Evolutionary conservation across 2,888 invertebrate genomes (phyloP).

Genomic region (Euplagia quadripunctaria): DNA sequence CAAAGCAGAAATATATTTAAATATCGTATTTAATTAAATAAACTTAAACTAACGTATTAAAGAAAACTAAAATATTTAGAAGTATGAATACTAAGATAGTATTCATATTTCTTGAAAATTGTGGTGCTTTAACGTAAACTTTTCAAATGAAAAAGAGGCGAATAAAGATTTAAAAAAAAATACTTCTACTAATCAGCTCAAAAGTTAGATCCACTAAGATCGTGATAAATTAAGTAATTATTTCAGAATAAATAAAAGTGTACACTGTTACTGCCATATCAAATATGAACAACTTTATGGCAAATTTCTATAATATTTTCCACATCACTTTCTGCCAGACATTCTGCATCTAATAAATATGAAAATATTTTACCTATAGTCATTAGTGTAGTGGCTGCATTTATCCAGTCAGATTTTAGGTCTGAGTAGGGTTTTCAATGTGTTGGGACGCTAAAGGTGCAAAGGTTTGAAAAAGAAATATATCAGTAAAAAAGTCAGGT

Average conservation of each 20-base stretch:
- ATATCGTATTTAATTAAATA: not conserved
- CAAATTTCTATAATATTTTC: not conserved
- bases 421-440: not conserved
- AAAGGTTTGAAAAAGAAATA: not conserved
- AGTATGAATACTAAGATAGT: too few relatives aligned
- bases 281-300: too few relatives aligned
- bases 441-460: not conserved
- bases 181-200: not conserved
- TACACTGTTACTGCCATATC: too few relatives aligned
- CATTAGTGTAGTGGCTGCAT: too few relatives aligned
- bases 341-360: too few relatives aligned
- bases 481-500: constrained; percentile 1
- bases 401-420: too few relatives aligned
- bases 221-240: not conserved
- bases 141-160: not conserved
- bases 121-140: not conserved
- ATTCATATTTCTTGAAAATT: too few relatives aligned
- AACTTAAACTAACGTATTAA: too few relatives aligned
- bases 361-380: too few relatives aligned
- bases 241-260: too few relatives aligned
- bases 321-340: too few relatives aligned
- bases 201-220: not conserved
- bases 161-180: not conserved
- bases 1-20: not conserved
- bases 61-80: too few relatives aligned